Evolutionary conservation across 2,888 invertebrate species (phyloP).

Genomic region (Gnatocerus cornutus): DNA sequence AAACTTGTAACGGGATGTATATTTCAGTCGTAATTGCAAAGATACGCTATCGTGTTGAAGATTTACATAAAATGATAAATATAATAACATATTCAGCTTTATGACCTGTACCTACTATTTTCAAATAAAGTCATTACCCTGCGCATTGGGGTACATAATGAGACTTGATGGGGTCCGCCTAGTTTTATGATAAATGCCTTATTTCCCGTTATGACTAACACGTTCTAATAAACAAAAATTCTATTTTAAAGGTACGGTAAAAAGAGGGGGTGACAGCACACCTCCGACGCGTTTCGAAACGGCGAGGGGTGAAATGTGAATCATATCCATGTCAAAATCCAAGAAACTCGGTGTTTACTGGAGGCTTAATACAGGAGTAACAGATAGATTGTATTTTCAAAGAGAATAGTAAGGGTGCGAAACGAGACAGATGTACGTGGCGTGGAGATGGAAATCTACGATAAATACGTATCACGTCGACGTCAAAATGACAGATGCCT

Average conservation of each 20-base stretch:
- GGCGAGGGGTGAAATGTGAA: constrained; percentile 36
- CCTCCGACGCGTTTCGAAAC: constrained; percentile 3
- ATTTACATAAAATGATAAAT: constrained; percentile 31
- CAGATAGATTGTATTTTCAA: constrained; percentile 41
- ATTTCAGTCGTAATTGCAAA: constrained; percentile 22
- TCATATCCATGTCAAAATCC: constrained; percentile 42
- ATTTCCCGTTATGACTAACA: constrained; percentile 43
- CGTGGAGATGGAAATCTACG: constrained; percentile 53
- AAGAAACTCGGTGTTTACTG: constrained; percentile 36
- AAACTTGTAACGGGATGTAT: constrained; percentile 39
- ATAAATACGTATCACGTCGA: constrained; percentile 55
- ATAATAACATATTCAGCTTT: neutral
- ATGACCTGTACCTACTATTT: constrained; percentile 3
- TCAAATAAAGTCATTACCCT: constrained; percentile 34
- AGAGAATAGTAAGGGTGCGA: constrained; percentile 3
- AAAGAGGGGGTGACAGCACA: neutral
- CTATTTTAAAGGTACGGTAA: constrained; percentile 28
- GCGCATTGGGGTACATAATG: constrained; percentile 18
- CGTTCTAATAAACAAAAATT: constrained; percentile 28
- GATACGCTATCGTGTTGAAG: constrained; percentile 12
- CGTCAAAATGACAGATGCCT: constrained; percentile 58
- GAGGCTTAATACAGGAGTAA: constrained; percentile 37
- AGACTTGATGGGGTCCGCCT: constrained; percentile 12
- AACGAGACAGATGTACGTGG: constrained; percentile 51
- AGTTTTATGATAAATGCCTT: constrained; percentile 42